phyloP scores from a whole-genome alignment of 2,888 invertebrate species.

The Callyntrura sp. region DNA sequence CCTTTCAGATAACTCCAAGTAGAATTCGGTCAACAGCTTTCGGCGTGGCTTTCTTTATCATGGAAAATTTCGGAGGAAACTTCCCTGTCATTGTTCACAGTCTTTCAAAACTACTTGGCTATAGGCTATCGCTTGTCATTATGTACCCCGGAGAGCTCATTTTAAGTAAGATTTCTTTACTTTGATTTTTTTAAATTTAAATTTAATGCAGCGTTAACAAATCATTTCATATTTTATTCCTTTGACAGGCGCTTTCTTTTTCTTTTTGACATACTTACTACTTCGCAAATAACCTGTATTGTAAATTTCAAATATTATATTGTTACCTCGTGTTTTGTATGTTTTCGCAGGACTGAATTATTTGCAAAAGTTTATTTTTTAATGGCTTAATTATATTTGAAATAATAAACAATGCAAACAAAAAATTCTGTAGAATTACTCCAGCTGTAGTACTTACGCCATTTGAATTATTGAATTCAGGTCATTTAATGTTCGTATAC shows the following conservation, averaged over 20 bases:
- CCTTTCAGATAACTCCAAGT: conserved; percentile 86
- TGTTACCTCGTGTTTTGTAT: conserved; percentile 23
- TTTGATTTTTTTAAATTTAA: neutral
- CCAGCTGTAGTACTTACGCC: no score
- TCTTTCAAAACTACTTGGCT: conserved; percentile 92
- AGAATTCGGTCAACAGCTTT: conserved; percentile 93
- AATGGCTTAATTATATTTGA: conserved; percentile 18
- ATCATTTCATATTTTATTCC: neutral
- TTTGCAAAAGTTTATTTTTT: conserved; percentile 50
- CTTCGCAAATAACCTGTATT: conserved; percentile 43
- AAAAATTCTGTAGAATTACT: neutral
- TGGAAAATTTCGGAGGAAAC: conserved; percentile 97
- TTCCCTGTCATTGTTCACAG: conserved; percentile 95
- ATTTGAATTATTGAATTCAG: neutral
- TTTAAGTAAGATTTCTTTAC: conserved; percentile 89
- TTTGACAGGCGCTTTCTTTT: conserved; percentile 67
- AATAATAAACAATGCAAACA: conserved; percentile 33
- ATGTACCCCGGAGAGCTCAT: conserved; percentile 96
- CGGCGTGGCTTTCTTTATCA: conserved; percentile 95
- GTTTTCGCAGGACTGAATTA: conserved; percentile 40
- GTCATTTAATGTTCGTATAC: neutral
- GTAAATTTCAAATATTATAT: neutral
- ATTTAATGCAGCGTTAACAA: neutral
- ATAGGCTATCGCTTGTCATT: conserved; percentile 93
- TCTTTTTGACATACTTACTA: conserved; percentile 69